Evolutionary conservation across 2,797 vertebrate genomes (phyloP).

Genomic region (Enteromius radiatus): DNA sequence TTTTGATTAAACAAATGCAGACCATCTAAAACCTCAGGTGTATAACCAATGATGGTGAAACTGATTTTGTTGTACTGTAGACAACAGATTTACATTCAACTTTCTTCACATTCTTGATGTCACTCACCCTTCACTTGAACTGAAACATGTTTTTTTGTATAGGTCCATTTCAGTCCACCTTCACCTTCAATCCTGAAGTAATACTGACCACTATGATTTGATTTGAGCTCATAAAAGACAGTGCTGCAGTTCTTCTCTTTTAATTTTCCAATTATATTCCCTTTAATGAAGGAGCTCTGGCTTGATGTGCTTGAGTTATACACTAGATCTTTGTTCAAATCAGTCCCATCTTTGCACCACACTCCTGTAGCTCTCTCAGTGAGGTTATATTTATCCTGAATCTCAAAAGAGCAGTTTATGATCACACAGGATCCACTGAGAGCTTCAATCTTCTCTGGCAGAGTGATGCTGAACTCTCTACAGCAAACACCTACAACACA

Average conservation of each 20-base stretch:
- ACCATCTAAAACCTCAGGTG: too few relatives aligned
- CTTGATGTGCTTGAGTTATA: slow-evolving; percentile 1
- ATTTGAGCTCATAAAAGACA: background rate
- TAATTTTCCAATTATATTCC: background rate
- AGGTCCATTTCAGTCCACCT: background rate
- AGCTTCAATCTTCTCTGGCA: slow-evolving; percentile 18
- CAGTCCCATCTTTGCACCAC: accelerated
- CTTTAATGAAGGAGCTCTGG: background rate
- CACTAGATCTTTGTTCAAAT: accelerated
- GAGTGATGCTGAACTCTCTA: background rate
- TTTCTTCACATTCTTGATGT: slow-evolving; percentile 8
- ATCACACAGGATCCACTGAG: slow-evolving; percentile 35
- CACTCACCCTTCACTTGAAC: slow-evolving; percentile 52
- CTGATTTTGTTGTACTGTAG: too few relatives aligned
- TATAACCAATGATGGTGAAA: too few relatives aligned
- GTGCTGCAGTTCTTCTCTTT: background rate
- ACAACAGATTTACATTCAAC: too few relatives aligned
- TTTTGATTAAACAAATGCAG: too few relatives aligned
- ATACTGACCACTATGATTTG: background rate
- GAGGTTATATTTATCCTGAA: accelerated
- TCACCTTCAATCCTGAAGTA: slow-evolving; percentile 6
- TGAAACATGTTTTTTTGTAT: accelerated
- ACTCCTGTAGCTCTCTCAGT: background rate
- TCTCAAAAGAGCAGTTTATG: slow-evolving; percentile 20
- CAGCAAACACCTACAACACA: slow-evolving; percentile 41